Evolutionary conservation across 1,140 invertebrate genomes (phyloP).

Genomic region (Drosophila setifemur): DNA sequence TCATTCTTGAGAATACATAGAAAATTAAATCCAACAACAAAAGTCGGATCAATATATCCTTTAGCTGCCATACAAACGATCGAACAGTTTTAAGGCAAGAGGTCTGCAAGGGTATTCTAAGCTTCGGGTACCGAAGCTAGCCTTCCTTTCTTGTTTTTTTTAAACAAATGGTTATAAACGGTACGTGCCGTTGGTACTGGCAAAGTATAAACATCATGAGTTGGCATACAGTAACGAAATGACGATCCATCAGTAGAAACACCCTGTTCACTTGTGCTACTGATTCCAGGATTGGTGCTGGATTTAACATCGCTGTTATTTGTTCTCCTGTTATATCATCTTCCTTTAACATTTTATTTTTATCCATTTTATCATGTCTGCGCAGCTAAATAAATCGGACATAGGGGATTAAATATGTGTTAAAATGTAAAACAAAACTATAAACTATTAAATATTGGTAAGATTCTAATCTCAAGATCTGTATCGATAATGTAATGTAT

Average conservation of each 20-base stretch:
- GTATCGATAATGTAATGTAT: too few species aligned
- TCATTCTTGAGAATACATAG: too few species aligned
- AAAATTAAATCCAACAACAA: too few species aligned
- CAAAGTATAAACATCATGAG: slow-evolving; percentile 84
- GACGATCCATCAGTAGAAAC: slow-evolving; percentile 71
- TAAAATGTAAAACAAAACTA: slow-evolving; percentile 1
- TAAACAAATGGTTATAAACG: slow-evolving; percentile 11
- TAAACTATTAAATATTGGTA: too few species aligned
- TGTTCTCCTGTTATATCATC: slow-evolving; percentile 32
- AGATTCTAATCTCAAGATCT: too few species aligned
- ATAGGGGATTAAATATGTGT: slow-evolving; percentile 45
- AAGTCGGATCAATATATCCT: too few species aligned
- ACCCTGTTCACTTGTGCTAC: slow-evolving; percentile 32
- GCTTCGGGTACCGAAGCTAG: too few species aligned
- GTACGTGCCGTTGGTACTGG: slow-evolving; percentile 85
- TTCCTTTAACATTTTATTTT: slow-evolving; percentile 49
- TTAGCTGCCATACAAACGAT: too few species aligned
- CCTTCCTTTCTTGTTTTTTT: too few species aligned
- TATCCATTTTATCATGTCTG: slow-evolving; percentile 72
- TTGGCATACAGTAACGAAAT: slow-evolving; percentile 85
- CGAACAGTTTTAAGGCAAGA: too few species aligned
- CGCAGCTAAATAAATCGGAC: slow-evolving; percentile 71
- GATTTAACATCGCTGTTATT: slow-evolving; percentile 2
- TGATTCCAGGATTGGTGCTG: slow-evolving; percentile 13
- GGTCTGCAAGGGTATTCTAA: too few species aligned